These are phyloP conservation scores for Haliclona indistincta DNA, from an alignment of 37 sponge, comb jelly and placozoan species.

Conservation along the genomic window DNA sequence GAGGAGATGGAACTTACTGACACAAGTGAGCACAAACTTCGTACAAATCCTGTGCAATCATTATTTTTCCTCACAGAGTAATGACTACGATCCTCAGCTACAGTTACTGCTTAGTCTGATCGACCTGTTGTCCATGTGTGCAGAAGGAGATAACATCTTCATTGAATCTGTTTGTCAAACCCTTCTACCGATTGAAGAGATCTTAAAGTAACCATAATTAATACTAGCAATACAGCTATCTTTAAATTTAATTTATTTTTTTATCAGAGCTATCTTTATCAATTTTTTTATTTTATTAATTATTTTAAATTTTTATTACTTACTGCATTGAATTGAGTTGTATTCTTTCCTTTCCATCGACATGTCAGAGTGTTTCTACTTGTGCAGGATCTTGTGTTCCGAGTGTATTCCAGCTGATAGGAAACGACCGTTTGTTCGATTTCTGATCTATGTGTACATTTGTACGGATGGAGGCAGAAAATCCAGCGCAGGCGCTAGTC, in stretches of 20 bases:
- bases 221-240: too few relatives aligned
- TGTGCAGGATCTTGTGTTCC: not conserved
- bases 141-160: conserved; percentile 72
- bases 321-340: too few relatives aligned
- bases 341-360: too few relatives aligned
- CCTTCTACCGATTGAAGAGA: not conserved
- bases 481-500: conserved; percentile 22
- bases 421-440: conserved; percentile 71
- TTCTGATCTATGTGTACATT: conserved; percentile 72
- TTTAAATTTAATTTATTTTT: too few relatives aligned
- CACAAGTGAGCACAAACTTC: too few relatives aligned
- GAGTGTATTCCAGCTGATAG: conserved; percentile 22
- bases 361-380: too few relatives aligned
- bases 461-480: conserved; percentile 44
- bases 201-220: not conserved
- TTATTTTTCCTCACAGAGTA: too few relatives aligned
- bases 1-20: conserved; percentile 5
- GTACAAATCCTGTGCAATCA: too few relatives aligned
- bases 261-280: too few relatives aligned
- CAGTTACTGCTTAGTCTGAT: conserved; percentile 40
- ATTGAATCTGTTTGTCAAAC: conserved; percentile 82
- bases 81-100: conserved; percentile 22
- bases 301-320: too few relatives aligned
- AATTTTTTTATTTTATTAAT: too few relatives aligned
- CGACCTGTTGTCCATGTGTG: conserved; percentile 75